A percentile compares a stretch with the other conserved stretches of the same genome.
Evolutionary conservation across 2,797 vertebrate species (phyloP).

Genomic region (Tenualosa ilisha): DNA sequence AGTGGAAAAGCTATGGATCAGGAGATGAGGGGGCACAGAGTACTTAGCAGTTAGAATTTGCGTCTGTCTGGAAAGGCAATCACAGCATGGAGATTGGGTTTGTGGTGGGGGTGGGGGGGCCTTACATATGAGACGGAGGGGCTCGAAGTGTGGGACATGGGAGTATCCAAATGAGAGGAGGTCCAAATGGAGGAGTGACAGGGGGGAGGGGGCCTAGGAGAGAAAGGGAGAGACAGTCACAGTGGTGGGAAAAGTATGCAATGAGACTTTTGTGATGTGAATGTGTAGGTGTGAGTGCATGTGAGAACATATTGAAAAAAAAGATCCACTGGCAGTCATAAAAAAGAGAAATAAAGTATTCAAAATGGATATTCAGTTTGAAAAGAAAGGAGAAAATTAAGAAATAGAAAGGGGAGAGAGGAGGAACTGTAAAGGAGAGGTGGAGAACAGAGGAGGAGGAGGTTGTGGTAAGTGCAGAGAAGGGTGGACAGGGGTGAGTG

Average conservation of each 20-base stretch:
- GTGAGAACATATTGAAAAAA: not conserved
- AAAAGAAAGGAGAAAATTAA: not conserved
- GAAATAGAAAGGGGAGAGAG: not conserved
- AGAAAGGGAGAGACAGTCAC: not conserved
- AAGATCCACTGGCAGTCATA: not conserved
- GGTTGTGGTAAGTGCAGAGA: not conserved
- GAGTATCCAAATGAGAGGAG: not conserved
- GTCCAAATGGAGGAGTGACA: too few relatives aligned
- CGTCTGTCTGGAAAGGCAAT: slow-evolving; percentile 24
- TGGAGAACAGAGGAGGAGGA: not conserved
- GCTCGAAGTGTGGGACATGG: not conserved
- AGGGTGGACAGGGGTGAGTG: not conserved
- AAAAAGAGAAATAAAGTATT: not conserved
- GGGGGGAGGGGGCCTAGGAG: not conserved
- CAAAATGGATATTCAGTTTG: not conserved
- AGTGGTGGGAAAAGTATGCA: not conserved
- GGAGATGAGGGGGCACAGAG: slow-evolving; percentile 7
- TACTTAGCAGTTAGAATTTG: not conserved
- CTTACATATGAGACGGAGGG: not conserved
- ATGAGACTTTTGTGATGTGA: not conserved
- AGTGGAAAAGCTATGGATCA: slow-evolving; percentile 20
- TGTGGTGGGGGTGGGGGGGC: not conserved
- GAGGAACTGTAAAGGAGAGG: not conserved
- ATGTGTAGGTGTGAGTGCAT: not conserved
- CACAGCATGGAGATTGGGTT: not conserved